Evolutionary conservation across 2,888 invertebrate genomes (phyloP).

Genomic region (Raillietiella orientalis): DNA sequence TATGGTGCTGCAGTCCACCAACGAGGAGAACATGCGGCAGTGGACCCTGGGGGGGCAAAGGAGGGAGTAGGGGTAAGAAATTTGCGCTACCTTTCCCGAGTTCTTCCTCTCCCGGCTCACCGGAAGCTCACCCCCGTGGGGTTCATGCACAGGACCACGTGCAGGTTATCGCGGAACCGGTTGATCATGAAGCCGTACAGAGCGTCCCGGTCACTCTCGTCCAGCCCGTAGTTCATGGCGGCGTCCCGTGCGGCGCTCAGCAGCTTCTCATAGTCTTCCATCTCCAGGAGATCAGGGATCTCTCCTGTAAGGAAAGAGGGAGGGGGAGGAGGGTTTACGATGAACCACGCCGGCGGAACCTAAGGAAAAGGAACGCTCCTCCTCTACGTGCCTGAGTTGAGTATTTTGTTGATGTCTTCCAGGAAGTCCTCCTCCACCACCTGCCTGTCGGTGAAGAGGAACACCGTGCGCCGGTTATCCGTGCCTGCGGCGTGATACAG

Average conservation of each 20-base stretch:
- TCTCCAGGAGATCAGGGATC: conserved; percentile 62
- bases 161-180: conserved; percentile 44
- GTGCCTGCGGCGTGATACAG: conserved; percentile 49
- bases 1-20: conserved; percentile 57
- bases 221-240: conserved; percentile 31
- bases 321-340: not conserved
- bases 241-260: conserved; percentile 35
- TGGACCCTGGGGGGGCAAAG: too few relatives aligned
- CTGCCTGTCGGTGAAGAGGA: conserved; percentile 63
- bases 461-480: conserved; percentile 35
- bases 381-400: conserved; percentile 37
- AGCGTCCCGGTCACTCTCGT: conserved; percentile 30
- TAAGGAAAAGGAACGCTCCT: too few relatives aligned
- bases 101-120: conserved; percentile 17
- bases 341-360: not conserved
- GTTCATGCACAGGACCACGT: conserved; percentile 63
- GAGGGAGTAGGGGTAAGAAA: too few relatives aligned
- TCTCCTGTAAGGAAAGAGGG: conserved; percentile 22
- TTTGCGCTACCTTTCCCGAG: too few relatives aligned
- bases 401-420: conserved; percentile 66
- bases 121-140: conserved; percentile 63
- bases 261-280: conserved; percentile 51
- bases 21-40: conserved; percentile 52
- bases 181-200: conserved; percentile 60
- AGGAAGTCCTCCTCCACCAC: conserved; percentile 64